A percentile compares a stretch with the other conserved stretches of the same genome.
Conservation (phyloP, 2,797 vertebrate genomes). For the Orientallactaga sibirica region DNA sequence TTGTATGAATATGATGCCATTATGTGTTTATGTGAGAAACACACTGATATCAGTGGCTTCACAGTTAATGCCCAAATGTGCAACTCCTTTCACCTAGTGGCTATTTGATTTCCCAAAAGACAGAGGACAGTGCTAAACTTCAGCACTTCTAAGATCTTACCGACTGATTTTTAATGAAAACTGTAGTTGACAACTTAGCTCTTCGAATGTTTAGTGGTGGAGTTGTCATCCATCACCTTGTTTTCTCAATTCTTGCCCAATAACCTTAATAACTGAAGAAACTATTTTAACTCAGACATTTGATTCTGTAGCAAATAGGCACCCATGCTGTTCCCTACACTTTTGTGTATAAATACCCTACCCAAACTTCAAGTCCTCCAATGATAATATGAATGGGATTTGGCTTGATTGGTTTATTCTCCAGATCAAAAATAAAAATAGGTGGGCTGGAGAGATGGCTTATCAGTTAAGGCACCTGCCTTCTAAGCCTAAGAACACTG, state of each 20-base stretch:
- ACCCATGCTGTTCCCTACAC: background rate
- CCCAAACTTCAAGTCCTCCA: background rate
- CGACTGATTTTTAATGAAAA: background rate
- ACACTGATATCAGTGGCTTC: background rate
- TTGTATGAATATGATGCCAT: background rate
- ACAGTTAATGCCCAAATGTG: background rate
- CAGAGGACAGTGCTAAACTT: background rate
- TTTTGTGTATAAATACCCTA: background rate
- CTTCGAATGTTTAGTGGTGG: background rate
- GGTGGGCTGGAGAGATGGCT: too few relatives aligned
- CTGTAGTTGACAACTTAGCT: background rate
- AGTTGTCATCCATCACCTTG: background rate
- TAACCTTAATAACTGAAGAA: background rate
- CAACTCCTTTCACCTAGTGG: background rate
- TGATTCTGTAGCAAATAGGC: background rate
- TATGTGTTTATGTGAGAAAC: background rate
- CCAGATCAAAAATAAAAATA: background rate
- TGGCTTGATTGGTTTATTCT: background rate
- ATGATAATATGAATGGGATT: background rate
- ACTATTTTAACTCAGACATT: background rate
- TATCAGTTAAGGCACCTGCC: too few relatives aligned
- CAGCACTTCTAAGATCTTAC: background rate
- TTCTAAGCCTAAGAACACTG: too few relatives aligned
- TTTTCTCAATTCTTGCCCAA: background rate
- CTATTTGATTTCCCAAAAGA: background rate